Evolutionary conservation across 2,797 vertebrate genomes (phyloP).

Genomic region (Amblyraja radiata): DNA sequence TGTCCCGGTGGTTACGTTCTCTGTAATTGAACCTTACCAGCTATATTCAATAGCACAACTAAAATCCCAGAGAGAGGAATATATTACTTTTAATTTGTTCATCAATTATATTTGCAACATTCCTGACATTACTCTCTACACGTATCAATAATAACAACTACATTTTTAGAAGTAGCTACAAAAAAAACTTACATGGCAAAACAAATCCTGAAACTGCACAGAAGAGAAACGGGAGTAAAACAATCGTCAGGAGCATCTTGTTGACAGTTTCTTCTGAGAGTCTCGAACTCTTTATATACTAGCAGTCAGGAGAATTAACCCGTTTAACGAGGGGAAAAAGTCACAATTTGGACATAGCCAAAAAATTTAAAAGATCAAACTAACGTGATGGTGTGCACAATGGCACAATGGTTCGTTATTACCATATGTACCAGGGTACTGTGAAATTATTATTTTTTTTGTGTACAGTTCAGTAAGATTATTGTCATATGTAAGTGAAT

Average conservation of each 20-base stretch:
- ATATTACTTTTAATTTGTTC: too few relatives aligned
- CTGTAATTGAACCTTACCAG: background rate
- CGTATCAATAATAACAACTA: background rate
- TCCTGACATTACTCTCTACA: background rate
- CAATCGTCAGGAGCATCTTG: background rate
- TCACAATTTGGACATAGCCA: background rate
- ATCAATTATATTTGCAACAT: too few relatives aligned
- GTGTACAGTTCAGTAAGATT: too few relatives aligned
- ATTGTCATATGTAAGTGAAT: too few relatives aligned
- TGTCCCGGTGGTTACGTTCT: background rate
- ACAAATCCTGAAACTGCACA: background rate
- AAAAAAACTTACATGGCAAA: background rate
- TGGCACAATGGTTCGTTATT: too few relatives aligned
- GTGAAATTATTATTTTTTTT: too few relatives aligned
- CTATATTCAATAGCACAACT: background rate
- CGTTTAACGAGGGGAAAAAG: background rate
- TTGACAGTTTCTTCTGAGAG: background rate
- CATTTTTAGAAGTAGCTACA: background rate
- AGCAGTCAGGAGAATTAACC: background rate
- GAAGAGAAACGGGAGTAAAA: background rate
- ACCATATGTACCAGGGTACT: too few relatives aligned
- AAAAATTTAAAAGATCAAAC: background rate
- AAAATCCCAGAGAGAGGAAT: background rate
- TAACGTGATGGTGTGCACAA: background rate
- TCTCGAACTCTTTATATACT: background rate